Conservation (phyloP, 2,888 invertebrate species). For the Synanthedon myopaeformis region DNA sequence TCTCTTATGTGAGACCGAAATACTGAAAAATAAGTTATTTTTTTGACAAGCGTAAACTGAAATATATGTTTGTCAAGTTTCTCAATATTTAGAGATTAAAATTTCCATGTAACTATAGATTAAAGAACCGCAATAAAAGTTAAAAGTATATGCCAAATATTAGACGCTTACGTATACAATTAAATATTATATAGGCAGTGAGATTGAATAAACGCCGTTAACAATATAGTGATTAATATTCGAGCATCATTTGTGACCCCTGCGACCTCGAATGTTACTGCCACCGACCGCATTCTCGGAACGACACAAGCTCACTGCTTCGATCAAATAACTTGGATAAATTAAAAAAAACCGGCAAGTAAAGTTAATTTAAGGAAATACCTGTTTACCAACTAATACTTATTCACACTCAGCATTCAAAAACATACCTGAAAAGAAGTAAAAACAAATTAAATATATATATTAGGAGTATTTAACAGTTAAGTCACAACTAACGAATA, state of each 20-base stretch:
- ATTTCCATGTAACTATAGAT: no score
- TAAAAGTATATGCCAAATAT: no score
- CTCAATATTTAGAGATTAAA: no score
- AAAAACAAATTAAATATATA: conserved; percentile 12
- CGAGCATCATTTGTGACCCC: conserved; percentile 12
- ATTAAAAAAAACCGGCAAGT: not conserved
- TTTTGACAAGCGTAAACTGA: no score
- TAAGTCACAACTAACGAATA: not conserved
- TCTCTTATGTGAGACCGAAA: no score
- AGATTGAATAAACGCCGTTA: not conserved
- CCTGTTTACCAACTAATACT: conserved; percentile 3
- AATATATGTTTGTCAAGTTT: no score
- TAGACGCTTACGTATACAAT: no score
- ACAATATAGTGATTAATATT: not conserved
- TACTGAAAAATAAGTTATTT: no score
- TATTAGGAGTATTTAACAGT: not conserved
- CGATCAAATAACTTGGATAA: not conserved
- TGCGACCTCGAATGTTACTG: conserved; percentile 19
- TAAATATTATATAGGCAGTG: not conserved
- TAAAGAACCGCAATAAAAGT: no score
- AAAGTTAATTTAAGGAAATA: not conserved
- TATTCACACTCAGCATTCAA: conserved; percentile 17
- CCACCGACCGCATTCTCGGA: conserved; percentile 34
- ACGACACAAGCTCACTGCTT: conserved; percentile 20
- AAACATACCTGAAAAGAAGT: conserved; percentile 37